phyloP scores from a whole-genome alignment of 2,797 vertebrate species.

The Ctenosaura bakeri region DNA sequence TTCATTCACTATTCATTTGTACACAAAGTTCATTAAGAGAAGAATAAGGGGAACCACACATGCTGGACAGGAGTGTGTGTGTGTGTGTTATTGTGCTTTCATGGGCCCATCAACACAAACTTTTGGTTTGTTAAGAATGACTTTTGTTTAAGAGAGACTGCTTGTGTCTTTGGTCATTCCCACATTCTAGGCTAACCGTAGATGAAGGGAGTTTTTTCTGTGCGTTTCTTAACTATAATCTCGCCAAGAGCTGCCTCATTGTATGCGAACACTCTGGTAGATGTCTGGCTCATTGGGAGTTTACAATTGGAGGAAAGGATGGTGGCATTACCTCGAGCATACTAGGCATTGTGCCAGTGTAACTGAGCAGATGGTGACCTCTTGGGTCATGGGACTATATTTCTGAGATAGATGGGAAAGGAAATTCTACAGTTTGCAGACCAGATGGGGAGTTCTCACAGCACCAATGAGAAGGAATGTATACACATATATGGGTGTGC shows the following conservation, averaged over 20 bases:
- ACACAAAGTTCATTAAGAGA: conserved; percentile 77
- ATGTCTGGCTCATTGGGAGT: conserved; percentile 77
- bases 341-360: conserved; percentile 85
- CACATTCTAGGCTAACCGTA: conserved; percentile 79
- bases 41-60: conserved; percentile 77
- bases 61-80: conserved; percentile 69
- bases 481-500: conserved; percentile 55
- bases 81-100: conserved; percentile 76
- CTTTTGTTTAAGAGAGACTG: conserved; percentile 79
- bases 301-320: conserved; percentile 81
- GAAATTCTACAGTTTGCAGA: conserved; percentile 79
- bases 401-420: conserved; percentile 81
- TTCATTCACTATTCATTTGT: conserved; percentile 76
- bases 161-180: conserved; percentile 80
- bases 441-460: conserved; percentile 80
- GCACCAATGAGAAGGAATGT: conserved; percentile 56
- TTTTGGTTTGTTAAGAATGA: conserved; percentile 78
- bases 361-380: conserved; percentile 90
- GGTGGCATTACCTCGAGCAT: conserved; percentile 80
- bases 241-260: conserved; percentile 79
- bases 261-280: conserved; percentile 78
- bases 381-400: conserved; percentile 84
- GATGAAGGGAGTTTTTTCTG: conserved; percentile 74
- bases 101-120: conserved; percentile 77
- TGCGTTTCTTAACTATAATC: conserved; percentile 78